Conservation (phyloP, 2,797 vertebrate genomes). For the Echeneis naucrates region DNA sequence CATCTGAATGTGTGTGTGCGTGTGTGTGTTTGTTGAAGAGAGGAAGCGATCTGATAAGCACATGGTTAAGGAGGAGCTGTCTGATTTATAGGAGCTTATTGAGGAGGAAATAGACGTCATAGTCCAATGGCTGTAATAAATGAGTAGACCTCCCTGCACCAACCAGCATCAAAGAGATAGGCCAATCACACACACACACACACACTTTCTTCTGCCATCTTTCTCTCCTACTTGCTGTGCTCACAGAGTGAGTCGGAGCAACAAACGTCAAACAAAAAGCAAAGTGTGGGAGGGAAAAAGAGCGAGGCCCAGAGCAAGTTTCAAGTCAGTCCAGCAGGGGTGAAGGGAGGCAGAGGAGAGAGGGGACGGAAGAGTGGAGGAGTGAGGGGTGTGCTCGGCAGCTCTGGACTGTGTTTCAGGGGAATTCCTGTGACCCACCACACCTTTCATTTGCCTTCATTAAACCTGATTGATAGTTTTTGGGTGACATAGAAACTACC, state of each 20-base stretch:
- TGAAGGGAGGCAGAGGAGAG: slow-evolving; percentile 67
- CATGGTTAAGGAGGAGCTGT: slow-evolving; percentile 41
- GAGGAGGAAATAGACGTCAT: slow-evolving; percentile 80
- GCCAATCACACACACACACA: slow-evolving; percentile 30
- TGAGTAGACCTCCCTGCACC: slow-evolving; percentile 53
- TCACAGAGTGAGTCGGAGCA: slow-evolving; percentile 30
- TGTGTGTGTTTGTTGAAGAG: slow-evolving; percentile 19
- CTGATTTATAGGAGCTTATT: slow-evolving; percentile 80
- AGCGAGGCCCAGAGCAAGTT: slow-evolving; percentile 8
- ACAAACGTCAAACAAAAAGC: slow-evolving; percentile 25
- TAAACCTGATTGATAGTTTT: slow-evolving; percentile 69
- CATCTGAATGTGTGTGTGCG: slow-evolving; percentile 16
- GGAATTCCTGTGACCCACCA: slow-evolving; percentile 73
- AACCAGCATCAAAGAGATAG: slow-evolving; percentile 61
- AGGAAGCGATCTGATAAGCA: slow-evolving; percentile 59
- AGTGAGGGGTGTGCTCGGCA: slow-evolving; percentile 49
- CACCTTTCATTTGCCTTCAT: slow-evolving; percentile 63
- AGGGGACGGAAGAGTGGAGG: slow-evolving; percentile 42
- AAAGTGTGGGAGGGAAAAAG: slow-evolving; percentile 49
- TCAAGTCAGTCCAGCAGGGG: slow-evolving; percentile 57
- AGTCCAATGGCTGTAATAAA: slow-evolving; percentile 80
- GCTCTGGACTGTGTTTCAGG: slow-evolving; percentile 60
- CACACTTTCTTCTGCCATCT: slow-evolving; percentile 18
- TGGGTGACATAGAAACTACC: slow-evolving; percentile 50
- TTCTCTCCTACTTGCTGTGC: slow-evolving; percentile 21